Evolutionary conservation across 2,888 invertebrate genomes (phyloP).

Genomic region (Steinernema scapterisci): DNA sequence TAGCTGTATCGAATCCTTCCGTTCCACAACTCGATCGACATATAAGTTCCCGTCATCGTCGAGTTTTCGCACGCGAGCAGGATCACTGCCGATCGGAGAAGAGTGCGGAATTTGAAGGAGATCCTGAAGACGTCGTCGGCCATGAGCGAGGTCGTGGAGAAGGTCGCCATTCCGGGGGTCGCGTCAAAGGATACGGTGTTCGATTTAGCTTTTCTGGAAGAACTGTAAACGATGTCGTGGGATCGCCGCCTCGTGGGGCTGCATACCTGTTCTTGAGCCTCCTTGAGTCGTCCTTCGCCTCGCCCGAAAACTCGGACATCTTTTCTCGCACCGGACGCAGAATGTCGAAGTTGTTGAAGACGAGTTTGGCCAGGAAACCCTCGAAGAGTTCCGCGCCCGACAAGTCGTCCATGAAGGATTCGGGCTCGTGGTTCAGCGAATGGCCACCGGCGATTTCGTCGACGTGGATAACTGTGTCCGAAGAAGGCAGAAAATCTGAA

Average conservation of each 20-base stretch:
- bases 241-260: not conserved
- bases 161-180: constrained; percentile 34
- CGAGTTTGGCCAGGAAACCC: constrained; percentile 42
- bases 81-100: constrained; percentile 40
- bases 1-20: constrained; percentile 19
- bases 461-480: constrained; percentile 44
- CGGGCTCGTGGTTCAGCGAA: constrained; percentile 39
- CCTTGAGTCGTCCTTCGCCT: constrained; percentile 32
- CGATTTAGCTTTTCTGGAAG: constrained; percentile 37
- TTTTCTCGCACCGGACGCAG: constrained; percentile 36
- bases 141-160: constrained; percentile 14
- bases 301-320: constrained; percentile 24
- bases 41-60: not conserved
- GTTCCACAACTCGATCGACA: constrained; percentile 1
- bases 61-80: constrained; percentile 3
- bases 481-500: constrained; percentile 45
- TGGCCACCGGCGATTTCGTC: constrained; percentile 55
- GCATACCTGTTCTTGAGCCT: constrained; percentile 30
- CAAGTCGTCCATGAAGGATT: constrained; percentile 38
- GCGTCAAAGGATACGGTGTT: constrained; percentile 41
- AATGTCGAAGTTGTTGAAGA: constrained; percentile 46
- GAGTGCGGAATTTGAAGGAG: constrained; percentile 62
- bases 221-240: constrained; percentile 4
- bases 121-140: constrained; percentile 48
- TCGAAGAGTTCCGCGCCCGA: constrained; percentile 33